Base-by-base conservation (phyloP, 2,888 invertebrate species). In the Syritta pipiens region DNA sequence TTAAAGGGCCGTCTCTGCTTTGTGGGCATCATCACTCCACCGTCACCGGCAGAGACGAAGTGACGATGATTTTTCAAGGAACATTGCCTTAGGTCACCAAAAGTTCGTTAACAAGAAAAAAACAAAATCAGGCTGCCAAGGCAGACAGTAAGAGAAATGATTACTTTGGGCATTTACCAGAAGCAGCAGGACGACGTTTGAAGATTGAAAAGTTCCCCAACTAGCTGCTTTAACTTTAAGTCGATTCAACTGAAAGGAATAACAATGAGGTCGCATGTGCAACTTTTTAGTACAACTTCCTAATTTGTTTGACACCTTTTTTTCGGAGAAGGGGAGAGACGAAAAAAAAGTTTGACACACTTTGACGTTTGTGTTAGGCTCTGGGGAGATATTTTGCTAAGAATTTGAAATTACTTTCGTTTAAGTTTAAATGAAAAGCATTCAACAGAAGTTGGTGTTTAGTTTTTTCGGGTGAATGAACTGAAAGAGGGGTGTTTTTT, bases 31-130 rank as follows among this genome's bases (percentile, higher is more conserved):
- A 3, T 14, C 40, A 2, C 30, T 19, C 30, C n/a, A 19, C 60
- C 17, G 37, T 37, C 14, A 37, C 14, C n/a, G 17, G 51, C 40
- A 28, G 20, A 42, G n/a, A n/a, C n/a, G 35, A 71, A 37, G 44
- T 71, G 63, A 63, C 71, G 71, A 77, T 77, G 71, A 44, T 63
- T 63, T 71, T 57, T 65, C 44, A 51, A 71, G 63, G 46, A 49
- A 51, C 59, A 53, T 59, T 59, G 59, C 76, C 71, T 77, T 30
- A n/a, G 63, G 30, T 63, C 63, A 53, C 55, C 28, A 53, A 77
- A 63, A 42, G 57, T 53, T 68, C 44, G 35, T 69, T 76, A 49
- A 9, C 7, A 57, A 63, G 17, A 14, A 59, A n/a, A 32, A 19
- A 46, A 26, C 24, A 65, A 30, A 42, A 37, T 17, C 30, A 40